These are phyloP conservation scores for Salmo trutta DNA, from an alignment of 2,797 vertebrate genomes.

Conservation along the genomic window DNA sequence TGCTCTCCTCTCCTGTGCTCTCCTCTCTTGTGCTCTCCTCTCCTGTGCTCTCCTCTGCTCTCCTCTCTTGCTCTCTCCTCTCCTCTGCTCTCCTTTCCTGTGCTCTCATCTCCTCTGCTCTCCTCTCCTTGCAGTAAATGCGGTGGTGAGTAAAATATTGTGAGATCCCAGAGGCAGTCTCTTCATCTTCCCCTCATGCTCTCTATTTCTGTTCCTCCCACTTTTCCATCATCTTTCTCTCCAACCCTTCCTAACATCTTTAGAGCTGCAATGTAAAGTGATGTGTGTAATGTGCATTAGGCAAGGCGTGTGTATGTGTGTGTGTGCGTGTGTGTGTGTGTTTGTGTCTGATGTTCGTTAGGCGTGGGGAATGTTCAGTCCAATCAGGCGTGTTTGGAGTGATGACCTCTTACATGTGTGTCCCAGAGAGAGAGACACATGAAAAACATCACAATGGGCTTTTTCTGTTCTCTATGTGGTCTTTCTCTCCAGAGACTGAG, in stretches of 20 bases:
- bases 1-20: no score
- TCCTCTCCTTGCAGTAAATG: background rate
- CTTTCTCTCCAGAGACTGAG: slow-evolving; percentile 39
- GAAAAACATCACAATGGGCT: slow-evolving; percentile 38
- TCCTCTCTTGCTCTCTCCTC: background rate
- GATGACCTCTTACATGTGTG: slow-evolving; percentile 53
- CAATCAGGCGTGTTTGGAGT: slow-evolving; percentile 4
- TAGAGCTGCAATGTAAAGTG: background rate
- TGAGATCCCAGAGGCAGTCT: background rate
- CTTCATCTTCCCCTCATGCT: background rate
- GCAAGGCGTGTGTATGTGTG: background rate
- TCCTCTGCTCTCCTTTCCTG: background rate
- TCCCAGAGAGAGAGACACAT: slow-evolving; percentile 12
- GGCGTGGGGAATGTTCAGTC: background rate
- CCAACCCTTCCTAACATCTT: background rate
- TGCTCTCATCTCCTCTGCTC: no score
- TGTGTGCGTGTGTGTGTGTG: background rate
- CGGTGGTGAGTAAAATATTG: background rate
- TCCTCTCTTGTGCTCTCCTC: background rate
- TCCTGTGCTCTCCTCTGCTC: no score
- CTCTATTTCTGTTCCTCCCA: background rate
- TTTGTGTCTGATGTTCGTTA: background rate
- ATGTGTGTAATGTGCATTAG: background rate
- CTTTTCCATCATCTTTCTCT: background rate
- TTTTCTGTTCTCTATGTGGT: slow-evolving; percentile 61